phyloP scores from a whole-genome alignment of 1,140 invertebrate species.

The Doryteuthis pealeii region DNA sequence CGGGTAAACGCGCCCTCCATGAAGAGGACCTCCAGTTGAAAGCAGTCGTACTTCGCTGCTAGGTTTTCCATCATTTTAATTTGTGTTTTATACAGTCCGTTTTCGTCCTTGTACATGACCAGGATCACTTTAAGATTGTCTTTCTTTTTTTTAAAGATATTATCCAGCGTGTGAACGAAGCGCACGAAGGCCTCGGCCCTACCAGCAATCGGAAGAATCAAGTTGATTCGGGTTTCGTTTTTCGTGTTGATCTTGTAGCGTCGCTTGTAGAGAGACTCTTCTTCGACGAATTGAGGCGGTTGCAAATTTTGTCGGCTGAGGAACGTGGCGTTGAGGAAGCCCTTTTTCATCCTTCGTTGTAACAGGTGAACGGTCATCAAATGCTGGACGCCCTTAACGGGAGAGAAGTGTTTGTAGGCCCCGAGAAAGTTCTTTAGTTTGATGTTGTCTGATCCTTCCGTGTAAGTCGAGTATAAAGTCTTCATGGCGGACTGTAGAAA shows the following conservation, averaged over 20 bases:
- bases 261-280: neutral
- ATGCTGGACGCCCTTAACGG: neutral
- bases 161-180: constrained; percentile 81
- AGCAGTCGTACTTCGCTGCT: constrained; percentile 27
- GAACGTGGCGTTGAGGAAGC: neutral
- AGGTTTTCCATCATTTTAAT: constrained; percentile 9
- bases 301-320: neutral
- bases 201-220: constrained; percentile 81
- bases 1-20: constrained; percentile 53
- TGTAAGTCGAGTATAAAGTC: neutral
- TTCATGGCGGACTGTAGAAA: neutral
- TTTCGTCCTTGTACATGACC: constrained; percentile 63
- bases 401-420: neutral
- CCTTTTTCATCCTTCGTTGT: neutral
- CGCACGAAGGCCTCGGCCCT: constrained; percentile 75
- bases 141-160: constrained; percentile 69
- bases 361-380: neutral
- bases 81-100: neutral
- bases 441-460: neutral
- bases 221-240: constrained; percentile 64
- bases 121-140: constrained; percentile 74
- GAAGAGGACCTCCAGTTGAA: constrained; percentile 31
- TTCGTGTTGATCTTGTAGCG: neutral
- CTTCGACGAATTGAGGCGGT: neutral
- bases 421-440: neutral